Base-by-base conservation (phyloP, 1,140 invertebrate genomes). In the Mactra quadrangularis region DNA sequence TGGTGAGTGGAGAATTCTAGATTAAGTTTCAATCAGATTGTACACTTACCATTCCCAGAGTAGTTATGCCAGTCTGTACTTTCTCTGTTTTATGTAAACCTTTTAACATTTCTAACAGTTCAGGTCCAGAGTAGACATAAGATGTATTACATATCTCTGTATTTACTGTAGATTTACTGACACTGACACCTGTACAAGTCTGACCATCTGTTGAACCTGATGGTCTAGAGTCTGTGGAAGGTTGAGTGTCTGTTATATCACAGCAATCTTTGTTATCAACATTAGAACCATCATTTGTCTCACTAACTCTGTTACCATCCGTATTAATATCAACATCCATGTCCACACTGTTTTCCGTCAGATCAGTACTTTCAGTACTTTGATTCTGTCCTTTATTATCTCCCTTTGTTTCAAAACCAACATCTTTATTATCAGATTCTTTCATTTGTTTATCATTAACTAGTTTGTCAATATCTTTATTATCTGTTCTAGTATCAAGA, bases 1-100 rank as follows among this genome's bases (percentile, higher is more conserved):
- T n/a, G n/a, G n/a, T n/a, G n/a, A n/a, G n/a, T n/a, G n/a, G n/a
- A n/a, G n/a, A n/a, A n/a, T n/a, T n/a, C n/a, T n/a, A n/a, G n/a
- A n/a, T n/a, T n/a, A n/a, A n/a, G n/a, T n/a, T n/a, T n/a, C n/a
- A n/a, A n/a, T n/a, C n/a, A n/a, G n/a, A n/a, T n/a, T n/a, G n/a
- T n/a, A n/a, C n/a, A 87, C 85, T 84, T 87, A 94, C 97, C 92
- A 99, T 95, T 53, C 98, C 98, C 84, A 99, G 95, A 45, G 97
- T 97, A 0, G 96, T 95, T 17, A 96, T 89, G 92, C 93, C 55
- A 94, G 91, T 2, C 93, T 95, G 84, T 94, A 94, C 83, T 95
- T 96, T 83, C 55, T 77, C 35, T 53, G 86, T 94, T 81, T 86
- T 92, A 87, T 96, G 95, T 47, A 97, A 93, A 25, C 90, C 94